Conservation (phyloP, 2,888 invertebrate species). For the Adelphocoris suturalis region DNA sequence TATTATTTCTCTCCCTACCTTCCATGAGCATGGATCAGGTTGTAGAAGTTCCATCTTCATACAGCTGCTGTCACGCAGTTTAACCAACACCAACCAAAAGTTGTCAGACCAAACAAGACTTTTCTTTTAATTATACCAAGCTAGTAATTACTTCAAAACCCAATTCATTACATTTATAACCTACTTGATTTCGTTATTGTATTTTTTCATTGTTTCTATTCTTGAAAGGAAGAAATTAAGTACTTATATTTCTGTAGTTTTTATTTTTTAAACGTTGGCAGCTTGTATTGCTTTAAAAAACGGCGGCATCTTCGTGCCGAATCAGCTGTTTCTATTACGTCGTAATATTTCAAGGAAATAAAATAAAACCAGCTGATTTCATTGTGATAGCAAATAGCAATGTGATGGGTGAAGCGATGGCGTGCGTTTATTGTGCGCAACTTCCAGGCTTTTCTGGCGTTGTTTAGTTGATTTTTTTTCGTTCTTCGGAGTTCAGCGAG, state of each 20-base stretch:
- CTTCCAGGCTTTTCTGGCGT: slow-evolving; percentile 39
- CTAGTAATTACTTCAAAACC: too few species aligned
- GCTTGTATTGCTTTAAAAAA: neutral
- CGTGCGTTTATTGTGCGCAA: slow-evolving; percentile 41
- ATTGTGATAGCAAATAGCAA: slow-evolving; percentile 24
- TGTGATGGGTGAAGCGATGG: slow-evolving; percentile 40
- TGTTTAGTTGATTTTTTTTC: neutral
- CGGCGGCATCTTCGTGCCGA: neutral
- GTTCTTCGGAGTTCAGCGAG: neutral
- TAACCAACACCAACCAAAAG: too few species aligned
- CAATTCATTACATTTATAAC: too few species aligned
- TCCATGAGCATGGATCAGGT: too few species aligned
- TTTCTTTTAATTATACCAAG: too few species aligned
- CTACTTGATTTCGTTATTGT: too few species aligned
- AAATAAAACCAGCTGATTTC: slow-evolving; percentile 47
- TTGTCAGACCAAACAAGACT: too few species aligned
- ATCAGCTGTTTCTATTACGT: slow-evolving; percentile 47
- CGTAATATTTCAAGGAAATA: slow-evolving; percentile 29
- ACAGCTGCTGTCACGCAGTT: too few species aligned
- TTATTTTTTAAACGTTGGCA: neutral
- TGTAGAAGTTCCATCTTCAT: too few species aligned
- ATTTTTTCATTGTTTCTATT: too few species aligned
- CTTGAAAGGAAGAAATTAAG: too few species aligned
- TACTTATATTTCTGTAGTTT: neutral
- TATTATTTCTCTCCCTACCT: too few species aligned